Base-by-base conservation (phyloP, 2,797 vertebrate species). In the Eulemur rubriventer region DNA sequence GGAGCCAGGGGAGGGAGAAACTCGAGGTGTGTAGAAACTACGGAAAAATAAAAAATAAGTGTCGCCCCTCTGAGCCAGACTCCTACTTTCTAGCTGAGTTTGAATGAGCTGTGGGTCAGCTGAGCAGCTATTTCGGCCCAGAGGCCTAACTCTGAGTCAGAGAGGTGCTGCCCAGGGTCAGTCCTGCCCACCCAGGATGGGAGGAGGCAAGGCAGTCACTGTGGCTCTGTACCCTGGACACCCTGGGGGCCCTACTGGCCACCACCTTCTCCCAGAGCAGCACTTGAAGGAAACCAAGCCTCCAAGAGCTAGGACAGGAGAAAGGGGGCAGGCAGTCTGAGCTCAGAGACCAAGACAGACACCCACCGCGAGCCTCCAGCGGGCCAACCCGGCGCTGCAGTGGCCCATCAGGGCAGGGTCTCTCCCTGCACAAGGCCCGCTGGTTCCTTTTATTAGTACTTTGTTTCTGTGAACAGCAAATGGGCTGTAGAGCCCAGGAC, bases 401-500 rank as follows among this genome's bases (percentile, higher is more conserved):
- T 0, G 22, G 76, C 57, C 52, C 13, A 16, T n/a, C 35, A 5
- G 22, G 30, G 46, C 75, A 83, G 89, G 87, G 91, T 59, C 61
- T 30, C 28, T 13, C 69, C 70, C 38, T 30, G 26, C 65, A n/a
- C 50, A 6, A 18, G 63, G 52, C 87, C 69, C 75, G 35, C 80
- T 79, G 78, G 33, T 57, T 87, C 81, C 70, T 85, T 84, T 84
- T 89, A 67, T 18, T 35, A n/a, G 12, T 1, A 55, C 14, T 80
- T 69, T 63, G 72, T 57, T 93, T 87, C 87, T 75, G 41, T 86
- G 85, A 75, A 57, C 3, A 0, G 69, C 41, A 50, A 59, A 69
- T 43, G 38, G 85, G 78, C 38, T 83, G 78, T 72, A 65, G 83
- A 73, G 59, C 43, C 88, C 93, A 83, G 89, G 91, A 80, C 79